Evolutionary conservation across 2,113 vertebrate species (phyloP).

Genomic region (Stercorarius parasiticus): DNA sequence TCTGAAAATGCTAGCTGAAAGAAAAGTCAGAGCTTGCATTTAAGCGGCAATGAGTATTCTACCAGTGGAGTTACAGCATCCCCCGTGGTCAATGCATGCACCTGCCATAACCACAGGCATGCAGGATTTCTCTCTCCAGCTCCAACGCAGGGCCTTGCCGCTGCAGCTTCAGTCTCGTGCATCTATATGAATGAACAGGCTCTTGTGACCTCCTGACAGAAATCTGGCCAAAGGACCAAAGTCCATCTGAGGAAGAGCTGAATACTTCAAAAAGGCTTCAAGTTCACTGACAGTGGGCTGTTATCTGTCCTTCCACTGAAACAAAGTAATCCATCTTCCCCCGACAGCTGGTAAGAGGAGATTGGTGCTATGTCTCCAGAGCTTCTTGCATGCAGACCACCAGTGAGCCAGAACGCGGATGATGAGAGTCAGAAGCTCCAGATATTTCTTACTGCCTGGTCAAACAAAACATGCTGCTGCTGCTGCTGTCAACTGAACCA

Average conservation of each 20-base stretch:
- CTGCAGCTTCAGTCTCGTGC: not conserved
- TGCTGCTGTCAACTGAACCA: not conserved
- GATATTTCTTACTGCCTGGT: not conserved
- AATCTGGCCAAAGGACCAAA: not conserved
- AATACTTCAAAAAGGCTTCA: not conserved
- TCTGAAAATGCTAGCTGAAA: not conserved
- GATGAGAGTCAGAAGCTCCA: not conserved
- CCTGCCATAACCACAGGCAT: not conserved
- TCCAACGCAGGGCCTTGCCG: fast-evolving
- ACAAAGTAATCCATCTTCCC: not conserved
- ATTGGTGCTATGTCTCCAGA: not conserved
- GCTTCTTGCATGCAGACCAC: not conserved
- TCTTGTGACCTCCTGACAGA: not conserved
- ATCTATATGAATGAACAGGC: not conserved
- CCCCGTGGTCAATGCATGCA: not conserved
- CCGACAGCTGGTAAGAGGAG: not conserved
- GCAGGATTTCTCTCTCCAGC: not conserved
- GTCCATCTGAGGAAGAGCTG: not conserved
- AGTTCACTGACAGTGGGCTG: not conserved
- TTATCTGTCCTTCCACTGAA: not conserved
- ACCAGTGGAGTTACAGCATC: not conserved
- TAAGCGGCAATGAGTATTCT: not conserved
- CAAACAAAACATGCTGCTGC: not conserved
- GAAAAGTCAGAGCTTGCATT: not conserved
- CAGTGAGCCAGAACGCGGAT: not conserved